phyloP scores from a whole-genome alignment of 2,797 vertebrate genomes.

The Alauda arvensis region DNA sequence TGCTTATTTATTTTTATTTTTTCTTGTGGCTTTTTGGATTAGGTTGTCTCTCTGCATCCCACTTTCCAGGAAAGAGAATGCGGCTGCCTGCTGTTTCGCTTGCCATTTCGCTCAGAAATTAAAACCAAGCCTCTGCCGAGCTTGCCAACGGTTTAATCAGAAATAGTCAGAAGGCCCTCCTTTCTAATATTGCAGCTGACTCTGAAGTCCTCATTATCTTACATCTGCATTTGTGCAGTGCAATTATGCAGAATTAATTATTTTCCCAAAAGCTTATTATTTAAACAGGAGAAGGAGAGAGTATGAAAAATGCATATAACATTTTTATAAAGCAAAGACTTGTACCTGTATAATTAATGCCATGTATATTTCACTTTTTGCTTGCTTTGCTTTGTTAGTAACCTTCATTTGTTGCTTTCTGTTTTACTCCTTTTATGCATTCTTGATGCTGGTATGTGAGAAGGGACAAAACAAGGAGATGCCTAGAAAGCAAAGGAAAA shows the following conservation, averaged over 20 bases:
- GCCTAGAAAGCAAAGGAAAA: background rate
- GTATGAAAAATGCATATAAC: background rate
- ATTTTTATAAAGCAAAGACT: background rate
- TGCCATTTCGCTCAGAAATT: slow-evolving; percentile 36
- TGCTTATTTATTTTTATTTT: background rate
- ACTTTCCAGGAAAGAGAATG: slow-evolving; percentile 29
- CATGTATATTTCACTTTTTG: background rate
- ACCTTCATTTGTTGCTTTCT: background rate
- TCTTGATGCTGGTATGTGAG: background rate
- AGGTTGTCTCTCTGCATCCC: background rate
- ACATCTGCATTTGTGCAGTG: slow-evolving; percentile 29
- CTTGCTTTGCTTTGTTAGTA: background rate
- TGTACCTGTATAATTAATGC: slow-evolving; percentile 5
- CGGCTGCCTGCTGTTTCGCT: background rate
- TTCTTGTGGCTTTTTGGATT: background rate
- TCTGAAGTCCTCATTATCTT: slow-evolving; percentile 36
- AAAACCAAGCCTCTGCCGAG: background rate
- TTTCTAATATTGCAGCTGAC: slow-evolving; percentile 30
- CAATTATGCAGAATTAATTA: slow-evolving; percentile 24
- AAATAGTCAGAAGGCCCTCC: slow-evolving; percentile 37
- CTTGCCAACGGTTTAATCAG: slow-evolving; percentile 44
- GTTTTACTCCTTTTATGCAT: background rate
- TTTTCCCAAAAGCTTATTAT: slow-evolving; percentile 25
- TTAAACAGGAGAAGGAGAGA: background rate
- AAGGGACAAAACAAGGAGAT: background rate